A percentile compares a stretch with the other conserved stretches of the same genome.
These are phyloP conservation scores for Cyphomyrus discorhynchus DNA, from an alignment of 2,113 vertebrate genomes.

Conservation along the genomic window DNA sequence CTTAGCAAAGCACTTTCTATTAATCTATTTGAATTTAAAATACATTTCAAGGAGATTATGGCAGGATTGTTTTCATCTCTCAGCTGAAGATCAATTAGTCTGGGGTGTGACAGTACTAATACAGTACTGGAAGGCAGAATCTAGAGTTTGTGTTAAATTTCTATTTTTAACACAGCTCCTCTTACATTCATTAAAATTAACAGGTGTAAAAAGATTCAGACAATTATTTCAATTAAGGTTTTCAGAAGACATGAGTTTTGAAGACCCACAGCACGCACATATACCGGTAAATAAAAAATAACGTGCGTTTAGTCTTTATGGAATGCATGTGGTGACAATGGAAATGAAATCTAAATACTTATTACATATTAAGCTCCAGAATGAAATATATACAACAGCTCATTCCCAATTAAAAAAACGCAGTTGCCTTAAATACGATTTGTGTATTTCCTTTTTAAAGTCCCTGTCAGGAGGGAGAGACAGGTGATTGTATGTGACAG, in stretches of 20 bases:
- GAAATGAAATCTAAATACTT: background rate
- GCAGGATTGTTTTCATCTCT: background rate
- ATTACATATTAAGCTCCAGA: background rate
- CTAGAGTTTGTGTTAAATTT: background rate
- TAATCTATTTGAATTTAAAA: background rate
- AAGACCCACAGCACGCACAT: background rate
- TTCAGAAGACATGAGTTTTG: background rate
- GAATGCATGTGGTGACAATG: background rate
- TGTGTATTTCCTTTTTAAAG: background rate
- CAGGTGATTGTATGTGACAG: background rate
- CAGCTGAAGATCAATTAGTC: background rate
- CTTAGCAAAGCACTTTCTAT: background rate
- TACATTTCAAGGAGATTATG: background rate
- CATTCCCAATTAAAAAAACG: background rate
- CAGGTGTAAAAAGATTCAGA: background rate
- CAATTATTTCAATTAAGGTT: background rate
- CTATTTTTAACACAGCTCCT: background rate
- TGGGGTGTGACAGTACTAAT: background rate
- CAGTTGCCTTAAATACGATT: background rate
- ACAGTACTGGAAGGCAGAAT: background rate
- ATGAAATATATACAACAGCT: background rate
- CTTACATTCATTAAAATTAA: background rate
- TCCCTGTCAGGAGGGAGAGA: background rate
- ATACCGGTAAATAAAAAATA: background rate
- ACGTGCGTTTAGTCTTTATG: background rate